These are phyloP conservation scores for Blera fallax DNA, from an alignment of 2,888 invertebrate species.

Conservation along the genomic window DNA sequence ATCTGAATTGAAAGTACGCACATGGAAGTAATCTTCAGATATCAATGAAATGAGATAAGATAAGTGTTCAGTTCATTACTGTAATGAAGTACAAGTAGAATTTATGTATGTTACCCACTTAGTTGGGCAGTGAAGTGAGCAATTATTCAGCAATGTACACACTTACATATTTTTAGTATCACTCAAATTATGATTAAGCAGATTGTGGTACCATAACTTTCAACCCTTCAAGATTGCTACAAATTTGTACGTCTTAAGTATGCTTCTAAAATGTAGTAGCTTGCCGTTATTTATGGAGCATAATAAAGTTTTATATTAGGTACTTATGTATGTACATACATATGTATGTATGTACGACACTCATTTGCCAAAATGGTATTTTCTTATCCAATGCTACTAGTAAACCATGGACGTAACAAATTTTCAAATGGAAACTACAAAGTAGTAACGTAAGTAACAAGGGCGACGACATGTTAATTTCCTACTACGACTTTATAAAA, in stretches of 20 bases:
- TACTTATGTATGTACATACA: not conserved
- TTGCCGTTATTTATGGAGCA: not conserved
- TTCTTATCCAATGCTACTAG: not conserved
- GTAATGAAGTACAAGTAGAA: not conserved
- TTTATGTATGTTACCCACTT: not conserved
- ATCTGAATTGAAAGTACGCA: not conserved
- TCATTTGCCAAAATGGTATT: no score
- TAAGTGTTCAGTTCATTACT: slow-evolving; percentile 1
- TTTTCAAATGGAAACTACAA: not conserved
- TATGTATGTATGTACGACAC: no score
- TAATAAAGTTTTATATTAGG: not conserved
- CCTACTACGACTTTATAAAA: not conserved
- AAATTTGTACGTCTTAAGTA: not conserved
- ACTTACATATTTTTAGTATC: not conserved
- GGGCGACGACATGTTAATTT: not conserved
- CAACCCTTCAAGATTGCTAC: not conserved
- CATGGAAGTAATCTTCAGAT: slow-evolving; percentile 1
- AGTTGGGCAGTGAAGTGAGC: not conserved
- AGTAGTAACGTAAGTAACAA: not conserved
- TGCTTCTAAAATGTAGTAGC: not conserved
- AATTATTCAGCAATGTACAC: not conserved
- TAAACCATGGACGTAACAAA: no score
- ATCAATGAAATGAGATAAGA: slow-evolving; percentile 35
- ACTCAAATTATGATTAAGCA: not conserved
- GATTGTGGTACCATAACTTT: not conserved